Base-by-base conservation (phyloP, 2,797 vertebrate genomes). In the Halcyon smyrnensis region DNA sequence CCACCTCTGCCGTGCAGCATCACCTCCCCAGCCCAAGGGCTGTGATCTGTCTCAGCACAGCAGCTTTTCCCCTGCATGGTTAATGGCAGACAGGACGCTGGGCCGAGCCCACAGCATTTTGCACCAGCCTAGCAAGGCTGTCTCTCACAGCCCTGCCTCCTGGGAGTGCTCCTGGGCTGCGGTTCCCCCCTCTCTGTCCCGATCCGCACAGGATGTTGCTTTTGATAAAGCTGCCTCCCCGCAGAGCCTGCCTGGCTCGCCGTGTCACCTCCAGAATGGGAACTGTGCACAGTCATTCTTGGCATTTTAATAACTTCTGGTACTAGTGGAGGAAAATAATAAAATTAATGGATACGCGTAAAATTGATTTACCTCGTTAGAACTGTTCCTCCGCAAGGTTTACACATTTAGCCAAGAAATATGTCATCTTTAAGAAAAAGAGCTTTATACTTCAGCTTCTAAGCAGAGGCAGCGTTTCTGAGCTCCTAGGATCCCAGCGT, bases 251-350 rank as follows among this genome's bases (percentile, higher is more conserved):
- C 63, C 64, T 63, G 76, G 54, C 37, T 32, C 34, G 69, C 69
- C 18, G 11, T 39, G 19, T 67, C 64, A 37, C 71, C 82, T 60
- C 60, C 71, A 71, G 36, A 64, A 10, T 2, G 36, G 74, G 39
- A 77, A 4, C 64, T 68, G 1, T 79, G 90, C 87, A 73, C 63
- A 81, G 87, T 85, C 87, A 89, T 80, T 54, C 91, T 60, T 68
- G 60, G 41, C 75, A 25, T 50, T 93, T 48, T 83, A 71, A 68
- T 78, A 81, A 75, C 69, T 89, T 67, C 64, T 68, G 86, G 57
- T 92, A 24, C 62, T 77, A 11, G 91, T 59, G 62, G 69, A 84
- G 73, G 79, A 71, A 94, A 92, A 92, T 30, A 77, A 65, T 64
- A 53, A 70, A 85, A 82, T 54, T 11, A 94, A 73, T 70, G 68